Evolutionary conservation across 23 tunicate genomes (phyloP).

Genomic region (Ciona savignyi): DNA sequence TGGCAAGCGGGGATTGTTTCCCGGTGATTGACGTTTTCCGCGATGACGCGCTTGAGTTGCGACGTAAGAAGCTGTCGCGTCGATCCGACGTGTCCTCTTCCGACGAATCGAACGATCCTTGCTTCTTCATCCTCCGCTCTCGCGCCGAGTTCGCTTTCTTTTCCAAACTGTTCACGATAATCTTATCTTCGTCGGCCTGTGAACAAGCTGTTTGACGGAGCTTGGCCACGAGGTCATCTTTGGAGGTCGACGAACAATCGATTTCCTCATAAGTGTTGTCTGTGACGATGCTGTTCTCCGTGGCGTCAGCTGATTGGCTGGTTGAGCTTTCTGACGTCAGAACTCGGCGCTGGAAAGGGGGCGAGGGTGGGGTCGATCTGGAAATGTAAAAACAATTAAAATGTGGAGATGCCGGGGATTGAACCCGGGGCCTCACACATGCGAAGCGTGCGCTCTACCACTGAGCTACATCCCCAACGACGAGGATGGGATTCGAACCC

Average conservation of each 20-base stretch:
- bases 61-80: slow-evolving; percentile 2
- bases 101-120: slow-evolving; percentile 6
- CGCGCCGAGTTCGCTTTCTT: slow-evolving; percentile 29
- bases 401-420: background rate
- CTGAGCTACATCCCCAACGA: slow-evolving; percentile 2
- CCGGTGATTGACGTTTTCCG: slow-evolving; percentile 4
- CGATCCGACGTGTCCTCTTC: slow-evolving; percentile 22
- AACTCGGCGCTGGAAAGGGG: slow-evolving; percentile 19
- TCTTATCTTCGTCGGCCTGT: slow-evolving; percentile 3
- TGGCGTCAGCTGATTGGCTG: slow-evolving; percentile 3
- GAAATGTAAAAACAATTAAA: no score
- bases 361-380: slow-evolving; percentile 1
- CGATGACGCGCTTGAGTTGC: slow-evolving; percentile 5
- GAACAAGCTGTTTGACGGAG: background rate
- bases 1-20: slow-evolving; percentile 4
- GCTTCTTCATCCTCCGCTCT: slow-evolving; percentile 11
- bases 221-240: background rate
- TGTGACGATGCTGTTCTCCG: background rate
- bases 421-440: slow-evolving; percentile 2
- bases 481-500: slow-evolving; percentile 2
- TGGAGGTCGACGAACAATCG: background rate
- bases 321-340: slow-evolving; percentile 9
- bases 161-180: slow-evolving; percentile 7
- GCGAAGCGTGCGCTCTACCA: slow-evolving; percentile 2
- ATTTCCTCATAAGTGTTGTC: slow-evolving; percentile 15